Base-by-base conservation (phyloP, 2,888 invertebrate species). In the Neelides folsomi region DNA sequence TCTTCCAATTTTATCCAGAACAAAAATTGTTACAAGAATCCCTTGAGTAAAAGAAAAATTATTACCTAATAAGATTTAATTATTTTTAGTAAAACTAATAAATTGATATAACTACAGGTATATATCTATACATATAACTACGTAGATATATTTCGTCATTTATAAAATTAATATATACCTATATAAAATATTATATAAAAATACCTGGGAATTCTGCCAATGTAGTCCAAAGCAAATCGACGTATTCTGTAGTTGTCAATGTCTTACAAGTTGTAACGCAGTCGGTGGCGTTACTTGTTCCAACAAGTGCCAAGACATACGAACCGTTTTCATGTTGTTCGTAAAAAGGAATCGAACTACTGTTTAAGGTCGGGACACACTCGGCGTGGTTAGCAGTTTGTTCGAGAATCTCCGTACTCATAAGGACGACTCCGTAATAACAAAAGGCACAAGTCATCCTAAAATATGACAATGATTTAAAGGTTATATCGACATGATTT, bases 381-480 rank as follows among this genome's bases (percentile, higher is more conserved):
- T 47, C 40, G 34, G 38, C 48, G 10, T 39, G 15, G 12, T 13
- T 38, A 40, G 34, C 42, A 16, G 47, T 58, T 46, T 60, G 59
- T 9, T 56, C 56, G 7, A 75, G 74, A 53, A 71, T 69, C 69
- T 93, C 92, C 0, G 93, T 94, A 1, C 93, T 92, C 83, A 94
- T 87, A 52, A 94, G 72, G 7, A 94, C 93, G 37, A 93, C 77
- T 0, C 94, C 93, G 69, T 94, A 94, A 71, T 94, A 94, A 69
- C 89, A 88, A 73, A 94, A 93, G 0, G 93, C 89, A 70, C 90
- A 90, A 0, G 86, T 79, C 78, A 88, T 82, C 88, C 88, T 88
- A 62, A 9, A 66, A 62, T 44, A 20, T 34, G 53, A 43, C 15
- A 43, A 62, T 12, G 7, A 47, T 41, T 41, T 8, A 8, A 13